phyloP scores from a whole-genome alignment of 2,113 vertebrate genomes.

The Acrocephalus arundinaceus region DNA sequence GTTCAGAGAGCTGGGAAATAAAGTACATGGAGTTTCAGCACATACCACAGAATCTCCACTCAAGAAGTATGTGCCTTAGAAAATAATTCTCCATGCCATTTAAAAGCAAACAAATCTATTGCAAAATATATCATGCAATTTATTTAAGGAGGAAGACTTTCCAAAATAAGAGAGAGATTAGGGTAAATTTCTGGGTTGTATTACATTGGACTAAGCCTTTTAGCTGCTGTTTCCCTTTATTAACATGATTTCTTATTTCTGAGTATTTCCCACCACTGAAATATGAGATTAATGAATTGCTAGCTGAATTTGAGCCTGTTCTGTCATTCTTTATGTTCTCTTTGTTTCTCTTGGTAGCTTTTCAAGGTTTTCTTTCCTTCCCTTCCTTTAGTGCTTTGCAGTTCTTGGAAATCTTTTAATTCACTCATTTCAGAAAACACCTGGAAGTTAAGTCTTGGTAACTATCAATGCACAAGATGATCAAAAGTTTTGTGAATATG shows the following conservation, averaged over 20 bases:
- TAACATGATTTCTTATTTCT: background rate
- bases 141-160: background rate
- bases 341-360: background rate
- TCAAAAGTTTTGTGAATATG: background rate
- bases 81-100: background rate
- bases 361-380: background rate
- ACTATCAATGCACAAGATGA: background rate
- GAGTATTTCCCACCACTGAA: background rate
- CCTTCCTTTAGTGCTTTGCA: background rate
- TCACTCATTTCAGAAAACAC: background rate
- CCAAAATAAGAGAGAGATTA: background rate
- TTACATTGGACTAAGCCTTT: background rate
- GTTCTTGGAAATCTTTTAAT: background rate
- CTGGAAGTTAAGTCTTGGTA: background rate
- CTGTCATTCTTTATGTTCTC: background rate
- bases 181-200: background rate
- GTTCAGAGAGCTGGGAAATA: background rate
- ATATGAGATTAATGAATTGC: background rate
- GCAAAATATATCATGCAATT: background rate
- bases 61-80: background rate
- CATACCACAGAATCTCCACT: background rate
- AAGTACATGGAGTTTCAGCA: background rate
- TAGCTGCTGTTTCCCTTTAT: background rate
- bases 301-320: background rate
- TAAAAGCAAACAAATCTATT: background rate